A percentile compares a stretch with the other conserved stretches of the same genome.
Conservation (phyloP, 1,140 invertebrate genomes). For the Adelges cooleyi region DNA sequence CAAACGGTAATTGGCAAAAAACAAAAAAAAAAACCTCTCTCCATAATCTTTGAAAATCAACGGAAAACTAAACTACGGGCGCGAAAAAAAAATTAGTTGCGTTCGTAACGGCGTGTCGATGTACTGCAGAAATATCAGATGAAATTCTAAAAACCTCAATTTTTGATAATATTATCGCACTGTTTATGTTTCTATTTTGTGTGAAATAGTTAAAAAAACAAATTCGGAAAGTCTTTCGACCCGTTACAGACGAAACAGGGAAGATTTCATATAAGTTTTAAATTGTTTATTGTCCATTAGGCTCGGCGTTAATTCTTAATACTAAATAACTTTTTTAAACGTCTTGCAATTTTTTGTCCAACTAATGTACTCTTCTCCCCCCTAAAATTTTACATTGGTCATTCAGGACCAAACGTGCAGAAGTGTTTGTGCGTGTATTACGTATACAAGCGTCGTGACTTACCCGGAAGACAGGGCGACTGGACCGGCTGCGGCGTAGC, state of each 20-base stretch:
- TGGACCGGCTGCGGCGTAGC: neutral
- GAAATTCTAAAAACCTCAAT: no score
- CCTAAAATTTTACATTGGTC: neutral
- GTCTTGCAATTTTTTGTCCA: no score
- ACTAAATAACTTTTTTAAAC: no score
- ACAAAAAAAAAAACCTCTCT: no score
- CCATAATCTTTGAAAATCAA: no score
- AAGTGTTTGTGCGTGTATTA: neutral
- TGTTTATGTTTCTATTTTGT: no score
- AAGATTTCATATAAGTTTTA: no score
- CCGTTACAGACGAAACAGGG: neutral
- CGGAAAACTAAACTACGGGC: no score
- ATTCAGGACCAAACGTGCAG: neutral
- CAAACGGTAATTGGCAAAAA: no score
- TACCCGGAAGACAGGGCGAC: conserved; percentile 2
- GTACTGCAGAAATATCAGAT: neutral
- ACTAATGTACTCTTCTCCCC: neutral
- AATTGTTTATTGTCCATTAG: no score
- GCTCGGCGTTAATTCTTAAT: no score
- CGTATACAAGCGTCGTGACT: neutral
- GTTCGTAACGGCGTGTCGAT: neutral
- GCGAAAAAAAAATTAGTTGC: neutral
- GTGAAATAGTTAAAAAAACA: neutral
- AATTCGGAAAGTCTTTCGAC: neutral
- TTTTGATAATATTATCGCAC: no score